A percentile compares a stretch with the other conserved stretches of the same genome.
These are phyloP conservation scores for Triops longicaudatus DNA, from an alignment of 1,140 invertebrate species.

Conservation along the genomic window DNA sequence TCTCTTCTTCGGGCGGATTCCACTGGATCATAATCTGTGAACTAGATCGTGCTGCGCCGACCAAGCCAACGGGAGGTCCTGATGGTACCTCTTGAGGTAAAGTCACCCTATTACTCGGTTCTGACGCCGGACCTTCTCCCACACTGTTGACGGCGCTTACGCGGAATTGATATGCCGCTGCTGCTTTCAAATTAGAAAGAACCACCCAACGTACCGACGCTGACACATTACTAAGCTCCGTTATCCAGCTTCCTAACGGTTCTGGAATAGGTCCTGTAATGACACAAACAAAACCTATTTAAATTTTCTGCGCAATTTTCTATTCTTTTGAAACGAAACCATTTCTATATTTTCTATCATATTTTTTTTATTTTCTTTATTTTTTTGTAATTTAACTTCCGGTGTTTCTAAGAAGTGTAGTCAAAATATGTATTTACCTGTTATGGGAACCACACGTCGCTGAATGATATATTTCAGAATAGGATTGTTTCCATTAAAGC, in stretches of 20 bases:
- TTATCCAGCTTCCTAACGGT: slow-evolving; percentile 75
- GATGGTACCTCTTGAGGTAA: slow-evolving; percentile 88
- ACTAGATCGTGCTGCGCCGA: slow-evolving; percentile 80
- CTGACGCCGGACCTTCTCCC: slow-evolving; percentile 78
- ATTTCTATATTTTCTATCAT: too few species aligned
- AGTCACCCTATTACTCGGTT: slow-evolving; percentile 73
- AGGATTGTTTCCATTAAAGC: slow-evolving; percentile 94
- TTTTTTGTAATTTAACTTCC: too few species aligned
- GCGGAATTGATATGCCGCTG: slow-evolving; percentile 89
- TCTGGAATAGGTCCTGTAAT: slow-evolving; percentile 65
- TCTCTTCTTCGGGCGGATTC: slow-evolving; percentile 86
- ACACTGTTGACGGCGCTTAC: slow-evolving; percentile 86
- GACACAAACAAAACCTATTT: slow-evolving; percentile 33
- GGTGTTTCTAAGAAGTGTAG: too few species aligned
- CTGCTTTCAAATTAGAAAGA: slow-evolving; percentile 79
- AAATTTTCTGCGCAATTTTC: neutral
- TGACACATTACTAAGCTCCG: slow-evolving; percentile 76
- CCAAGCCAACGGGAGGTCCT: slow-evolving; percentile 77
- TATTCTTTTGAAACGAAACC: too few species aligned
- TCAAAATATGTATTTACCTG: slow-evolving; percentile 48
- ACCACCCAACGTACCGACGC: slow-evolving; percentile 66
- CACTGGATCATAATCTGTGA: slow-evolving; percentile 96
- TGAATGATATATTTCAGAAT: slow-evolving; percentile 89
- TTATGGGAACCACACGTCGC: slow-evolving; percentile 73
- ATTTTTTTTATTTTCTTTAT: too few species aligned